Conservation (phyloP, 2,797 vertebrate genomes). For the Vireo griseus region DNA sequence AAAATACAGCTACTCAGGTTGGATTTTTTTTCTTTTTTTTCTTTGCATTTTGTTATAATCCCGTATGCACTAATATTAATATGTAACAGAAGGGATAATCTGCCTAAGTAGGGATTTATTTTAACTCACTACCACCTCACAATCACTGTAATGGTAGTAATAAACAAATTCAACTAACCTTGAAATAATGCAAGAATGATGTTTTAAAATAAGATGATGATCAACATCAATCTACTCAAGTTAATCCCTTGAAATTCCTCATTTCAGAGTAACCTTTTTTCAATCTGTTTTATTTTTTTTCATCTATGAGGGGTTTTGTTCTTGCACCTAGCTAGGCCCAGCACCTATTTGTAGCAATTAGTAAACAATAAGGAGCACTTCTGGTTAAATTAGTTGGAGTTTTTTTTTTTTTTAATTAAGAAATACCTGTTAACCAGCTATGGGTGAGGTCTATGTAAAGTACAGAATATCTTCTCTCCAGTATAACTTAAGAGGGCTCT, state of each 20-base stretch:
- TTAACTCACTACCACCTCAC: not conserved
- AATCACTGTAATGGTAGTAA: not conserved
- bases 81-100: not conserved
- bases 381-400: not conserved
- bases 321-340: not conserved
- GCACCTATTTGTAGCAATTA: not conserved
- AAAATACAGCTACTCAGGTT: not conserved
- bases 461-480: not conserved
- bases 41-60: not conserved
- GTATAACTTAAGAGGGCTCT: not conserved
- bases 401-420: not conserved
- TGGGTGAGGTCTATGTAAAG: not conserved
- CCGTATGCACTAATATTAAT: not conserved
- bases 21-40: fast-evolving
- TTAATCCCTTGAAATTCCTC: not conserved
- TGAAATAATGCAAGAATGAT: not conserved
- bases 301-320: not conserved
- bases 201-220: not conserved
- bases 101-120: constrained; percentile 9
- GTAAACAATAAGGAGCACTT: not conserved
- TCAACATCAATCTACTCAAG: not conserved
- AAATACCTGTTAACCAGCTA: not conserved
- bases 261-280: not conserved
- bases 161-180: not conserved
- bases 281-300: not conserved